These are phyloP conservation scores for Caenorhabditis sp. DNA, from an alignment of 2,888 invertebrate genomes.

Conservation along the genomic window DNA sequence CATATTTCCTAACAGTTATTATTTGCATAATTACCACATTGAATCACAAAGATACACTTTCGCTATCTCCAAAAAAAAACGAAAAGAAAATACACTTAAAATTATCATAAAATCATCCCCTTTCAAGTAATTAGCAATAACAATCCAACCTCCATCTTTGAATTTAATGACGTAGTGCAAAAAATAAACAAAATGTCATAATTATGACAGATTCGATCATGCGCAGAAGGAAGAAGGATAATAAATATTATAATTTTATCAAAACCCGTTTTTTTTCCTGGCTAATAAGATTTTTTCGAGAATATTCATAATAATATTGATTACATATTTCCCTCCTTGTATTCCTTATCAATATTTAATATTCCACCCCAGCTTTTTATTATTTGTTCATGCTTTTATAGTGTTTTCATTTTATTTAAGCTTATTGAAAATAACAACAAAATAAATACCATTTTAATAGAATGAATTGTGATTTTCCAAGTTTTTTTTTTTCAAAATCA, in stretches of 20 bases:
- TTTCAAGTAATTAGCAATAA: too few species aligned
- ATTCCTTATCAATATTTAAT: neutral
- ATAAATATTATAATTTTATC: neutral
- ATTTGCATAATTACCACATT: too few species aligned
- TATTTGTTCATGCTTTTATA: neutral
- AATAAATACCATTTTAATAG: too few species aligned
- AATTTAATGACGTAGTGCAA: neutral
- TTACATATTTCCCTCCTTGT: neutral
- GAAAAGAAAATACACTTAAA: too few species aligned
- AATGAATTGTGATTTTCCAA: too few species aligned
- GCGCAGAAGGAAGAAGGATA: neutral
- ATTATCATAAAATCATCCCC: too few species aligned
- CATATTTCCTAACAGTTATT: too few species aligned
- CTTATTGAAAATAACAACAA: too few species aligned
- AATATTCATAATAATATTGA: neutral
- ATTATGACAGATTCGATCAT: neutral
- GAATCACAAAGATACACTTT: too few species aligned
- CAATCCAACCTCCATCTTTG: too few species aligned
- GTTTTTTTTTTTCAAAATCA: too few species aligned
- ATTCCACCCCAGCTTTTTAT: neutral
- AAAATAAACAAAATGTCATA: conserved; percentile 1
- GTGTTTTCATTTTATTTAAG: neutral
- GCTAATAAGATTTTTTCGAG: neutral
- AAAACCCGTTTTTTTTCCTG: neutral
- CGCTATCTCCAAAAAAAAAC: too few species aligned